Percentiles rank a stretch among this genome's conserved stretches.
Conservation (phyloP, 2,888 invertebrate genomes). For the Argyresthia albistria region DNA sequence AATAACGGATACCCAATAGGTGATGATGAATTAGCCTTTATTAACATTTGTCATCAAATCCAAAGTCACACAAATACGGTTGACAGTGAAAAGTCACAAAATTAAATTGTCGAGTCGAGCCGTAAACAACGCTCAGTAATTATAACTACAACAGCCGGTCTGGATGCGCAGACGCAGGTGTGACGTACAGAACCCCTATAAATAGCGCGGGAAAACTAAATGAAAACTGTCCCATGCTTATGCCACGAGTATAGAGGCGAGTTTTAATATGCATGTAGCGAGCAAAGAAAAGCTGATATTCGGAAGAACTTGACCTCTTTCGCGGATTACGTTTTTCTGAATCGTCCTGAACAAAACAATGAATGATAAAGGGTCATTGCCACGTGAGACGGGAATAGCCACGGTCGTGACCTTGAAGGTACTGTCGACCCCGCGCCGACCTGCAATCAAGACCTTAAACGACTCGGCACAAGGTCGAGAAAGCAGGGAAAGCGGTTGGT, state of each 20-base stretch:
- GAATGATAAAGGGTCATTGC: constrained; percentile 55
- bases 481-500: too few relatives aligned
- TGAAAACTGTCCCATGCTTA: constrained; percentile 24
- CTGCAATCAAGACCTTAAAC: not conserved
- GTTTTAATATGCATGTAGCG: constrained; percentile 51
- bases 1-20: too few relatives aligned
- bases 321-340: constrained; percentile 29
- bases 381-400: constrained; percentile 27
- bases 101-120: constrained; percentile 22
- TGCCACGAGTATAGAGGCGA: constrained; percentile 21
- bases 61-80: too few relatives aligned
- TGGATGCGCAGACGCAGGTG: constrained; percentile 30
- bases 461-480: too few relatives aligned
- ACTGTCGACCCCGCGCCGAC: not conserved
- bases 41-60: too few relatives aligned
- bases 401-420: constrained; percentile 46
- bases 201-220: too few relatives aligned
- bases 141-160: constrained; percentile 35
- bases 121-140: constrained; percentile 48
- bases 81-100: too few relatives aligned
- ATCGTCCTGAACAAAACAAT: constrained; percentile 28
- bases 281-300: too few relatives aligned
- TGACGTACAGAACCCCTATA: constrained; percentile 32
- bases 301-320: constrained; percentile 43
- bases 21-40: too few relatives aligned